Evolutionary conservation across 2,113 vertebrate species (phyloP).

Genomic region (Bothrops jararaca): DNA sequence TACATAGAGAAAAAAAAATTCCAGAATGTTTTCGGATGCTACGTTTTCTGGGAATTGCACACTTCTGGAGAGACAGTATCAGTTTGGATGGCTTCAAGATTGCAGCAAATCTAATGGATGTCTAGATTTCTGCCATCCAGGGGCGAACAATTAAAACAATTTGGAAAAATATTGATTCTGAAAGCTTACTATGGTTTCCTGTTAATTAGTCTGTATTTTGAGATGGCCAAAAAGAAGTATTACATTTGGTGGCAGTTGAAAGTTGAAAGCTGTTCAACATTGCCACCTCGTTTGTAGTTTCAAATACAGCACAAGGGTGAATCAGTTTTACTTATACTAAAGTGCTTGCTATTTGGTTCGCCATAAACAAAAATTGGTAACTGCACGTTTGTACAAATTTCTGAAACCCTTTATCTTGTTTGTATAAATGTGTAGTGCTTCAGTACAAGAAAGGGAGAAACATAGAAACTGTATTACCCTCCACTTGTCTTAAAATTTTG

Average conservation of each 20-base stretch:
- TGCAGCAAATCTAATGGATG: neutral
- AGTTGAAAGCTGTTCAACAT: neutral
- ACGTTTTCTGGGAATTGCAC: neutral
- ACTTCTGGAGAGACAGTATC: neutral
- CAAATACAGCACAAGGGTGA: neutral
- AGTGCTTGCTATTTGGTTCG: neutral
- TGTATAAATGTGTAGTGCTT: neutral
- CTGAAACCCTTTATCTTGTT: neutral
- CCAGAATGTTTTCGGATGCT: neutral
- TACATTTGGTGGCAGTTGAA: neutral
- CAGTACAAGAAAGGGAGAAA: neutral
- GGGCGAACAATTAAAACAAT: neutral
- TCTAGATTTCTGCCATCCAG: neutral
- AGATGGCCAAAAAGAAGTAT: neutral
- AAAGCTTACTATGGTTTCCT: neutral
- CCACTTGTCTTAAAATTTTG: neutral
- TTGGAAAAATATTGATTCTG: neutral
- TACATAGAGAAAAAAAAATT: neutral
- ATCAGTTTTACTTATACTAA: neutral
- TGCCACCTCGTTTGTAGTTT: neutral
- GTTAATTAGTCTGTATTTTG: neutral
- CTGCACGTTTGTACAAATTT: neutral
- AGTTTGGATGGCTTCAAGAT: neutral
- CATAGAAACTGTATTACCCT: neutral
- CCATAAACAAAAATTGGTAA: neutral